Evolutionary conservation across 2,797 vertebrate genomes (phyloP).

Genomic region (Pyrocephalus nanus): DNA sequence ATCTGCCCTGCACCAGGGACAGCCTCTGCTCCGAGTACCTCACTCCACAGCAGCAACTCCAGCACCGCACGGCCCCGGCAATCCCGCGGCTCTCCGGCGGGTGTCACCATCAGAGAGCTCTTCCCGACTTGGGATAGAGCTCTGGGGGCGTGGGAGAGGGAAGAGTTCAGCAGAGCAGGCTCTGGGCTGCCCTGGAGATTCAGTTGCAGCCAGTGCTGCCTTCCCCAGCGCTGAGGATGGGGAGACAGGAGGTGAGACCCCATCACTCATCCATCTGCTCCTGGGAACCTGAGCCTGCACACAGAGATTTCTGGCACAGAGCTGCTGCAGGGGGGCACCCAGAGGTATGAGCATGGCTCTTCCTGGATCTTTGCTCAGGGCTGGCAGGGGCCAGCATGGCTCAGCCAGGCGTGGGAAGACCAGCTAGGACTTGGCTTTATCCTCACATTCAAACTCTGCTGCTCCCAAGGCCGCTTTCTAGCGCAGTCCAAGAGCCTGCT

Average conservation of each 20-base stretch:
- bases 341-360: background rate
- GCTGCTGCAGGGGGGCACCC: background rate
- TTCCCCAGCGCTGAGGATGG: background rate
- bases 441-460: background rate
- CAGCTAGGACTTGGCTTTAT: constrained; percentile 20
- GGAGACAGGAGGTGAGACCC: background rate
- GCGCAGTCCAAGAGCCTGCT: background rate
- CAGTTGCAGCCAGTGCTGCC: fast-evolving
- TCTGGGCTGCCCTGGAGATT: background rate
- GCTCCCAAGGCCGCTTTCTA: background rate
- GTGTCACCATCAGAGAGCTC: background rate
- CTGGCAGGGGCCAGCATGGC: background rate
- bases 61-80: fast-evolving
- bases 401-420: background rate
- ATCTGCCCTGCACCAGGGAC: fast-evolving
- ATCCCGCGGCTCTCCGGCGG: fast-evolving
- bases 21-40: background rate
- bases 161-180: background rate
- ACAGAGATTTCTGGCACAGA: background rate
- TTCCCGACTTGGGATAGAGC: fast-evolving
- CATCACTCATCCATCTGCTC: background rate
- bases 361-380: background rate
- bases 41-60: background rate
- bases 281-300: background rate
- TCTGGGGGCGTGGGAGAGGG: background rate